Evolutionary conservation across 2,113 vertebrate species (phyloP), one percentile per base, ranked within the genome.

Genomic region (Phaethornis superciliosus): DNA sequence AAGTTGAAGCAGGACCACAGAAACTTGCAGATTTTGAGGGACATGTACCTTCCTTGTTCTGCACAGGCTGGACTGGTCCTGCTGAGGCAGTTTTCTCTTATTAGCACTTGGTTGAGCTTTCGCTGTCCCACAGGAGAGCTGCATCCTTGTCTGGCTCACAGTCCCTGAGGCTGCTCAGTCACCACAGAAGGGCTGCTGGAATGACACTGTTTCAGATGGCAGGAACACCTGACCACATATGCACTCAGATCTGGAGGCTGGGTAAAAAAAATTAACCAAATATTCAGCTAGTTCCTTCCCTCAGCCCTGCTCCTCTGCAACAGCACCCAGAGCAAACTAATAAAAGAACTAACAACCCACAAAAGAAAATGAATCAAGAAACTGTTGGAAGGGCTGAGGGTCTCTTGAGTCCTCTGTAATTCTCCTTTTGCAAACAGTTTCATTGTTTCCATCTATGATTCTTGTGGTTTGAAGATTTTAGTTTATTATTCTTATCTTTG

Each of bases 291-390:
- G 37, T 63, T 64, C 16, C 4, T 10, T 85, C 16, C 49, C 76
- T 67, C 33, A 69, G 37, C 40, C n/a, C 55, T 77, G 49, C 10
- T 71, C 15, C 27, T 13, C 17, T 8, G 5, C 32, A 52, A 0
- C 40, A 28, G 60, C 55, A 72, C 15, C 7, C 37, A 70, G 28
- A 78, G 7, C 23, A 81, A 78, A 54, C 7, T 17, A 60, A 37
- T 27, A 12, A 55, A 69, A 81, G 64, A 81, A 60, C 8, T 19
- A 60, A 32, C 2, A 4, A 28, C 7, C 4, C 35, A 40, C 6
- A 78, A 81, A 89, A 95, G 23, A 47, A 88, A 87, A 10, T 7
- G 28, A 91, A 83, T 52, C 11, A 28, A 44, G 30, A 56, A 62
- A 42, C 23, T 52, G 8, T 49, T 78, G 63, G 74, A 89, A 67